These are phyloP conservation scores for Eupithecia inturbata DNA, from an alignment of 2,888 invertebrate species.

Conservation along the genomic window DNA sequence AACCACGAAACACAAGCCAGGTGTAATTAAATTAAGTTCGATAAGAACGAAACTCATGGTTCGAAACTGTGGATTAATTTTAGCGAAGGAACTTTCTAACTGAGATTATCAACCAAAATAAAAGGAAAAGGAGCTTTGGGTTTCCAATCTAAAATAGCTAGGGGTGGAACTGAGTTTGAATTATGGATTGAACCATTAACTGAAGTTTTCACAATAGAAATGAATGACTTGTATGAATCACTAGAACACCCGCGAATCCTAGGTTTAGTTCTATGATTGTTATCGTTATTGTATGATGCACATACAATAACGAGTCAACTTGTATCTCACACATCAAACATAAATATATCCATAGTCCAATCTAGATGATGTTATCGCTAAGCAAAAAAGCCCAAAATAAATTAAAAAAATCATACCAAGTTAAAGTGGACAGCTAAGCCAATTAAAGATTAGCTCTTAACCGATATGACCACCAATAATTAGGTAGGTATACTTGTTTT, in stretches of 20 bases:
- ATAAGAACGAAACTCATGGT: background rate
- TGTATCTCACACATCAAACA: too few relatives aligned
- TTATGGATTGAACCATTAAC: background rate
- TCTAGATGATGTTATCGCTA: too few relatives aligned
- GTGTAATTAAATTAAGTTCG: constrained; percentile 11
- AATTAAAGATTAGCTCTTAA: background rate
- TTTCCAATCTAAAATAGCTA: constrained; percentile 12
- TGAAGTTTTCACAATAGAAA: background rate
- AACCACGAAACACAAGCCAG: background rate
- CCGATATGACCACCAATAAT: background rate
- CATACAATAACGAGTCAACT: too few relatives aligned
- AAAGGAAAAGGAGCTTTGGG: constrained; percentile 36
- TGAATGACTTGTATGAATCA: background rate
- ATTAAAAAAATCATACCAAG: too few relatives aligned
- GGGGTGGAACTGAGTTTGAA: background rate
- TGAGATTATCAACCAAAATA: constrained; percentile 60
- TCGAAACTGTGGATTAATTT: constrained; percentile 10
- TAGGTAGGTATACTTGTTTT: background rate
- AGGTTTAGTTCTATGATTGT: background rate
- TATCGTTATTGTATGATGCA: too few relatives aligned
- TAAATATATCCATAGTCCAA: too few relatives aligned
- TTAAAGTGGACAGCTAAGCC: too few relatives aligned
- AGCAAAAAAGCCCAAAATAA: too few relatives aligned
- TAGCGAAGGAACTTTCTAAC: constrained; percentile 56
- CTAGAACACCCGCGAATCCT: background rate